Conservation (phyloP, 2,113 vertebrate genomes). For the Cyphomyrus discorhynchus region DNA sequence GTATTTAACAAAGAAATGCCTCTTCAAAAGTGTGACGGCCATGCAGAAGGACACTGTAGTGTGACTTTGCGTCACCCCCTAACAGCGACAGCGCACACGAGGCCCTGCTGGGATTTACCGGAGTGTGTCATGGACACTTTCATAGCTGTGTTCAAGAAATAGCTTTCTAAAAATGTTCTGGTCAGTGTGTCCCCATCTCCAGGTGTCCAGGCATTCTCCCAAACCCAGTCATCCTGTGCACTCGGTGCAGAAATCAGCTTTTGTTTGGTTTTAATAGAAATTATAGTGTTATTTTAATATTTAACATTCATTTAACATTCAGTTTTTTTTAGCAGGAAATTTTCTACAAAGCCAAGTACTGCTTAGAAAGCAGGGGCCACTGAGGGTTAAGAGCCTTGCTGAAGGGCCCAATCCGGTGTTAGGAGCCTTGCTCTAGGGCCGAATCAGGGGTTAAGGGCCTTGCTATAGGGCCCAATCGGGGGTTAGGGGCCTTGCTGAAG, state of each 20-base stretch:
- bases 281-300: background rate
- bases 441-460: background rate
- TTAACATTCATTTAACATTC: background rate
- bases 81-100: background rate
- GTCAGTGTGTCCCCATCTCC: background rate
- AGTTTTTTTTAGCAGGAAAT: background rate
- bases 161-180: background rate
- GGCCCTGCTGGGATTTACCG: background rate
- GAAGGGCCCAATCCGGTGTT: background rate
- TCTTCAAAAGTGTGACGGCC: background rate
- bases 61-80: background rate
- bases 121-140: background rate
- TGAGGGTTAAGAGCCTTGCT: background rate
- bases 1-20: background rate
- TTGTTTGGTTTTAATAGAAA: background rate
- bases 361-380: background rate
- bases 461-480: background rate
- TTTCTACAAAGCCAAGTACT: background rate
- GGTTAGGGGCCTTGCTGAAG: background rate
- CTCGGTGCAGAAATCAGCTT: background rate
- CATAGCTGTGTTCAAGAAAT: background rate
- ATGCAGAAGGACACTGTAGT: background rate
- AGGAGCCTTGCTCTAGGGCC: background rate
- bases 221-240: background rate
- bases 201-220: background rate